These are phyloP conservation scores for Nymphalis io DNA, from an alignment of 1,140 invertebrate species.

Conservation along the genomic window DNA sequence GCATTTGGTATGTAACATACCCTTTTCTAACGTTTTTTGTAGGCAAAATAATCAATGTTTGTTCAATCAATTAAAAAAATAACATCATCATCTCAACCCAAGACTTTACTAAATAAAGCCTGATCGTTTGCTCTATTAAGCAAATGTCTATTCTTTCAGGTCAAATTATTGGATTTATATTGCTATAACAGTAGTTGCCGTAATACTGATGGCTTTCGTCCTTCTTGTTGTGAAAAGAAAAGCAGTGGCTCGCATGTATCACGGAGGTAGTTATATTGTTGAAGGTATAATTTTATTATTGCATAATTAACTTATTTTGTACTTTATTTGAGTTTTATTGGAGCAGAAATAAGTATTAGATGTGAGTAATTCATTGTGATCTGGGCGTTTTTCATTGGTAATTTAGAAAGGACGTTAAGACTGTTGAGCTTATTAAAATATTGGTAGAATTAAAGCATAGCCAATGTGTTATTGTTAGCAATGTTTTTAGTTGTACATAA, in stretches of 20 bases:
- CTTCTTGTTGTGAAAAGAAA: conserved; percentile 30
- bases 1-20: conserved; percentile 10
- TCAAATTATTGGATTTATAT: conserved; percentile 29
- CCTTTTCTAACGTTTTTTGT: not conserved
- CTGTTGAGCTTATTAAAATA: too few species aligned
- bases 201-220: conserved; percentile 8
- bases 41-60: too few species aligned
- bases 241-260: conserved; percentile 29
- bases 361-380: too few species aligned
- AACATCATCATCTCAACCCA: too few species aligned
- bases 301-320: not conserved
- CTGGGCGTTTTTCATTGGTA: too few species aligned
- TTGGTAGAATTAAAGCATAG: too few species aligned
- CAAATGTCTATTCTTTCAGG: conserved; percentile 22
- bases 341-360: too few species aligned
- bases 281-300: conserved; percentile 35
- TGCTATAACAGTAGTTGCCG: not conserved
- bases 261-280: conserved; percentile 39
- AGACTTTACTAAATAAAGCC: too few species aligned
- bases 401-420: too few species aligned
- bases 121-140: not conserved
- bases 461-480: too few species aligned
- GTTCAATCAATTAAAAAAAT: not conserved
- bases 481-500: too few species aligned
- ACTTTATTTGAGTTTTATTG: too few species aligned